Conservation (phyloP, 2,113 vertebrate species). For the Bubalus kerabau region DNA sequence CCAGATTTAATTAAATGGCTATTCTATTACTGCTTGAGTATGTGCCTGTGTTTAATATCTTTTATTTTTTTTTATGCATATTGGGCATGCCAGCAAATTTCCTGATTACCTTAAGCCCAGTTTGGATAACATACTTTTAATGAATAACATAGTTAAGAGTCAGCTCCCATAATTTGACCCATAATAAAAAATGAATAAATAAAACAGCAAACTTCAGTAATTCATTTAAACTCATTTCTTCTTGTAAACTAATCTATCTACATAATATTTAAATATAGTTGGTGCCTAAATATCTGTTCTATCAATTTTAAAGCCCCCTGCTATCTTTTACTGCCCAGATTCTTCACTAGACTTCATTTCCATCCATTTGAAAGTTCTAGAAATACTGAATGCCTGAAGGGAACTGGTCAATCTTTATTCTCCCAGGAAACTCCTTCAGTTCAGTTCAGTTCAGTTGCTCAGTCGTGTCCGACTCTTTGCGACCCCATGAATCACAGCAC, state of each 20-base stretch:
- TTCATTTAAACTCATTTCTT: not conserved
- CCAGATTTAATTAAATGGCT: not conserved
- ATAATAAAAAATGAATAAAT: not conserved
- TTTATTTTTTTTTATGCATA: not conserved
- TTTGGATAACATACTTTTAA: not conserved
- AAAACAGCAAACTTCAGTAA: not conserved
- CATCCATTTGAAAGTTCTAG: not conserved
- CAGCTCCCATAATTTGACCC: not conserved
- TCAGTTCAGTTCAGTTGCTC: too few relatives aligned
- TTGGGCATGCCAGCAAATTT: not conserved
- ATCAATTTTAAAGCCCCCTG: not conserved
- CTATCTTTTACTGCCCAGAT: not conserved
- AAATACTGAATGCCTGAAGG: not conserved
- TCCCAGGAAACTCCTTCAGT: not conserved
- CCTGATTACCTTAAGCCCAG: not conserved
- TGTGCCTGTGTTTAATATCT: not conserved
- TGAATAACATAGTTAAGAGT: not conserved
- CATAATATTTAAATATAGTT: not conserved
- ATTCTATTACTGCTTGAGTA: not conserved
- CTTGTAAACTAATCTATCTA: not conserved
- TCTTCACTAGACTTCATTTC: not conserved
- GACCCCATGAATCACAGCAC: too few relatives aligned
- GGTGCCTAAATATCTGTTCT: not conserved
- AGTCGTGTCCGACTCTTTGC: too few relatives aligned
- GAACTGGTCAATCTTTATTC: not conserved